Conservation (phyloP, 2,113 vertebrate species). For the Antennarius striatus region DNA sequence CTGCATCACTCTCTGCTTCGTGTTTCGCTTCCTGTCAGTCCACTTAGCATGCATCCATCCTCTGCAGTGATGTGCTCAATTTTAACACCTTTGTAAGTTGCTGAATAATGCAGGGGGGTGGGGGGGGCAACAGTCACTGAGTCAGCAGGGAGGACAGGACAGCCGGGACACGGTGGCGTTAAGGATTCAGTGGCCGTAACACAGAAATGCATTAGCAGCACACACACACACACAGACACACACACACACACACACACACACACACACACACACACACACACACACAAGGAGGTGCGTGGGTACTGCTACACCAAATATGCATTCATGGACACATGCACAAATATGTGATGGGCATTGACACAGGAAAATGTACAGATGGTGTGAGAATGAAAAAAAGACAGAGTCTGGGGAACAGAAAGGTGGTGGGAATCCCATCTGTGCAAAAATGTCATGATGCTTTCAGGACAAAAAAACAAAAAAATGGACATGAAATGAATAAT, state of each 20-base stretch:
- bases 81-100: slow-evolving; percentile 66
- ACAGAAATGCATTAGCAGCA: slow-evolving; percentile 18
- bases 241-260: no score
- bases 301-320: not conserved
- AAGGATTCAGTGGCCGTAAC: slow-evolving; percentile 25
- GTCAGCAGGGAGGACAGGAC: slow-evolving; percentile 70
- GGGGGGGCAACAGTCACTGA: slow-evolving; percentile 39
- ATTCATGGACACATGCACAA: not conserved
- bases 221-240: not conserved
- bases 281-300: slow-evolving; percentile 7
- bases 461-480: not conserved
- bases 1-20: slow-evolving; percentile 25
- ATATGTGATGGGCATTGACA: not conserved
- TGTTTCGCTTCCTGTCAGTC: slow-evolving; percentile 24
- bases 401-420: not conserved
- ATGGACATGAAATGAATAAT: slow-evolving; percentile 42
- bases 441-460: slow-evolving; percentile 14
- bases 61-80: slow-evolving; percentile 58
- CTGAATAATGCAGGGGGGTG: slow-evolving; percentile 69
- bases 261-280: not conserved
- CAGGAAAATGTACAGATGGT: not conserved
- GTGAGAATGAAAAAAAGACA: not conserved
- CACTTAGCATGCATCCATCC: slow-evolving; percentile 50
- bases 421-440: slow-evolving; percentile 6
- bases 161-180: slow-evolving; percentile 42